Evolutionary conservation across 2,113 vertebrate species (phyloP).

Genomic region (Chelonoidis abingdonii): DNA sequence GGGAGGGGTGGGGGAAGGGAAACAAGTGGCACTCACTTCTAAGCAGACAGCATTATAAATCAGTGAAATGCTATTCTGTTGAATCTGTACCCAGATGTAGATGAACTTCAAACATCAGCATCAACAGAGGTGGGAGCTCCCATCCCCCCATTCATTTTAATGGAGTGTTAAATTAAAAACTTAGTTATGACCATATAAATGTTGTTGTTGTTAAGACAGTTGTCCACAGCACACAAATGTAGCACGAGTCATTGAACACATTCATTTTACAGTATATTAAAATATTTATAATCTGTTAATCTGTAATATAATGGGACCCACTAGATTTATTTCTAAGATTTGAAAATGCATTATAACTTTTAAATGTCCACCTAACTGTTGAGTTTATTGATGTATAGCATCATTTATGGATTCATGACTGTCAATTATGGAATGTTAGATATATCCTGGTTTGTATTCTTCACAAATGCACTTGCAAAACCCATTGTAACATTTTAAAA

Average conservation of each 20-base stretch:
- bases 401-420: slow-evolving; percentile 54
- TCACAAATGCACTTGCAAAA: slow-evolving; percentile 33
- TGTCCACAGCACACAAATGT: slow-evolving; percentile 53
- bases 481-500: slow-evolving; percentile 37
- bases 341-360: slow-evolving; percentile 55
- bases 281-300: slow-evolving; percentile 70
- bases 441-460: slow-evolving; percentile 28
- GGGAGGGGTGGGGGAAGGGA: background rate
- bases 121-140: slow-evolving; percentile 45
- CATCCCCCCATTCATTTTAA: slow-evolving; percentile 42
- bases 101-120: slow-evolving; percentile 50
- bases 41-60: slow-evolving; percentile 16
- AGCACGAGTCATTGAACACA: slow-evolving; percentile 66
- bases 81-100: slow-evolving; percentile 28
- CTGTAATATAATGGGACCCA: slow-evolving; percentile 44
- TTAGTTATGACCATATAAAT: slow-evolving; percentile 62
- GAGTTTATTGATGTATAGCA: slow-evolving; percentile 63
- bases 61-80: background rate
- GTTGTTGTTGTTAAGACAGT: slow-evolving; percentile 32
- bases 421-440: slow-evolving; percentile 14
- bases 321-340: slow-evolving; percentile 58
- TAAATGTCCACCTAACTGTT: slow-evolving; percentile 54
- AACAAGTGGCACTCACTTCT: background rate
- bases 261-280: slow-evolving; percentile 67
- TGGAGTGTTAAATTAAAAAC: slow-evolving; percentile 72